Evolutionary conservation across 2,888 invertebrate genomes (phyloP).

Genomic region (Diogma glabrata): DNA sequence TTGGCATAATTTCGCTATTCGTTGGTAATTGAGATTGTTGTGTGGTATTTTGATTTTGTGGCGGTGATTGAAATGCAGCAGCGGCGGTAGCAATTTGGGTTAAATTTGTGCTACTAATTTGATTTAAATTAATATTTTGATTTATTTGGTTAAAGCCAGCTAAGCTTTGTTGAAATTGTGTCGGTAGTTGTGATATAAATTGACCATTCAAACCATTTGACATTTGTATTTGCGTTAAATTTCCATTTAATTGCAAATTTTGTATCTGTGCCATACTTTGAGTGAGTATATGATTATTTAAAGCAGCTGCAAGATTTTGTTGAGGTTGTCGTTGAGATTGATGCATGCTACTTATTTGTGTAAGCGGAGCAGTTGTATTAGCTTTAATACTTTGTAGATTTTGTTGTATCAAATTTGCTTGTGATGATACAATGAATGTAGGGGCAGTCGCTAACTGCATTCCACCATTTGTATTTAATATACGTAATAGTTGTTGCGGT

Average conservation of each 20-base stretch:
- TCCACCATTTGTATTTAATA: conserved; percentile 49
- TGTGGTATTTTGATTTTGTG: conserved; percentile 22
- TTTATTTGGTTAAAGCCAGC: conserved; percentile 25
- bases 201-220: conserved; percentile 33
- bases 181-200: conserved; percentile 33
- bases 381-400: conserved; percentile 35
- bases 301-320: conserved; percentile 32
- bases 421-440: conserved; percentile 39
- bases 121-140: conserved; percentile 33
- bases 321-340: conserved; percentile 32
- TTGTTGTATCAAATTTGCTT: conserved; percentile 37
- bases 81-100: conserved; percentile 28
- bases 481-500: conserved; percentile 46
- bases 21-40: conserved; percentile 14
- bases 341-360: conserved; percentile 33
- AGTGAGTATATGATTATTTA: conserved; percentile 34
- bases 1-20: conserved; percentile 21
- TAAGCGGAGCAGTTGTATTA: conserved; percentile 25
- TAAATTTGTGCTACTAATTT: conserved; percentile 32
- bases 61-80: conserved; percentile 31
- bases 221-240: conserved; percentile 36
- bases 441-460: conserved; percentile 43
- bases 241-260: conserved; percentile 34
- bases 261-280: conserved; percentile 35
- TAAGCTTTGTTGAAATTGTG: conserved; percentile 34